These are phyloP conservation scores for Battus philenor DNA, from an alignment of 1,140 invertebrate species.

Conservation along the genomic window DNA sequence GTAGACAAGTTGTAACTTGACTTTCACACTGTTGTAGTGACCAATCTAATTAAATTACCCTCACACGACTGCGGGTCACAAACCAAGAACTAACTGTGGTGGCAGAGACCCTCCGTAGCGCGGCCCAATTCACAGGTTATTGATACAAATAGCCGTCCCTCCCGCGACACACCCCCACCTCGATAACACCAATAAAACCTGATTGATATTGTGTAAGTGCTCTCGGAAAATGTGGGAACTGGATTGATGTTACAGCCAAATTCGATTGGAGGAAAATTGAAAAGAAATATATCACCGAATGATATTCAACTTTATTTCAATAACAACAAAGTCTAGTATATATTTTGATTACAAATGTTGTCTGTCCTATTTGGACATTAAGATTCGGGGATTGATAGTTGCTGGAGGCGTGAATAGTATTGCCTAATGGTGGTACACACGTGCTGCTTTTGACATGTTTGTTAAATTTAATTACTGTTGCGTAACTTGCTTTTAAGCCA, in stretches of 20 bases:
- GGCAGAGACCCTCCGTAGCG: conserved; percentile 41
- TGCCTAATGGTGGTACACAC: conserved; percentile 52
- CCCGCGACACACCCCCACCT: conserved; percentile 31
- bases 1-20: not conserved
- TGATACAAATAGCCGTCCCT: conserved; percentile 68
- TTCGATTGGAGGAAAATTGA: conserved; percentile 74
- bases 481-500: not conserved
- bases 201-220: conserved; percentile 76
- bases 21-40: conserved; percentile 47
- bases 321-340: conserved; percentile 26
- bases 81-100: conserved; percentile 23
- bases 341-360: conserved; percentile 18
- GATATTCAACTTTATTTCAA: conserved; percentile 27
- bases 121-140: conserved; percentile 70
- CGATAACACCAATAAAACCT: conserved; percentile 74
- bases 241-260: conserved; percentile 73
- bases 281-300: conserved; percentile 42
- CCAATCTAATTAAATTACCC: conserved; percentile 61
- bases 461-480: conserved; percentile 6
- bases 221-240: conserved; percentile 73
- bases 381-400: conserved; percentile 47
- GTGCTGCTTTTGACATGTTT: conserved; percentile 26
- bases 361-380: conserved; percentile 27
- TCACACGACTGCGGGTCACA: conserved; percentile 39
- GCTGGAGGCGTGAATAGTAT: conserved; percentile 67